A percentile compares a stretch with the other conserved stretches of the same genome.
phyloP scores from a whole-genome alignment of 37 sponge, comb jelly and placozoan species.

The Crambe crambe region DNA sequence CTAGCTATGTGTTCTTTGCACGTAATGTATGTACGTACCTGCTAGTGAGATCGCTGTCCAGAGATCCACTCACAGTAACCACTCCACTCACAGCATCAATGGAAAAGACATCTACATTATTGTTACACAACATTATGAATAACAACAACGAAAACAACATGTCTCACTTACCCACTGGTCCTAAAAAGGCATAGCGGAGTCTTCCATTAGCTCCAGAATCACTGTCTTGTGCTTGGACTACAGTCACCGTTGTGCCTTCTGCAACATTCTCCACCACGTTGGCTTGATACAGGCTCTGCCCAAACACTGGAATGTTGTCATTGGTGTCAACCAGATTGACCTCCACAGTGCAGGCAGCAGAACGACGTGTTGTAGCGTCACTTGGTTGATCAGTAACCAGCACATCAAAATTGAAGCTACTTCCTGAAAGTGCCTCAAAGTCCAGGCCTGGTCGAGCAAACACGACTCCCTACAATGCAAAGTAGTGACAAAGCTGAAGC shows the following conservation, averaged over 20 bases:
- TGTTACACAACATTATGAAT: neutral
- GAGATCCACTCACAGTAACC: constrained; percentile 5
- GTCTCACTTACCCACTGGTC: constrained; percentile 7
- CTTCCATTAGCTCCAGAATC: constrained; percentile 50
- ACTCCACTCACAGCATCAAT: constrained; percentile 32
- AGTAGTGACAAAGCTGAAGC: neutral
- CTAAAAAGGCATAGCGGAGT: constrained; percentile 37
- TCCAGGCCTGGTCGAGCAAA: constrained; percentile 3
- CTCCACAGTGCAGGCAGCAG: constrained; percentile 1
- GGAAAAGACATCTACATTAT: constrained; percentile 21
- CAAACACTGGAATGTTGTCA: constrained; percentile 54
- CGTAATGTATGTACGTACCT: constrained; percentile 4
- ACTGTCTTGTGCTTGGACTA: constrained; percentile 32
- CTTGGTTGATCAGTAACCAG: constrained; percentile 32
- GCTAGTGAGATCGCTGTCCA: constrained; percentile 14
- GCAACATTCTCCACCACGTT: constrained; percentile 36
- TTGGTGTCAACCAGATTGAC: constrained; percentile 31
- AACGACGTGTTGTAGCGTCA: neutral
- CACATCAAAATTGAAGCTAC: constrained; percentile 17
- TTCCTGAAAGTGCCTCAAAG: constrained; percentile 13
- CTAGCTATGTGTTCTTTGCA: neutral
- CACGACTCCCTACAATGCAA: neutral
- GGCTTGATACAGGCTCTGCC: constrained; percentile 1
- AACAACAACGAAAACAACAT: too few relatives aligned
- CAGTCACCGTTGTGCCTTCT: constrained; percentile 5